phyloP scores from a whole-genome alignment of 1,140 invertebrate species.

The Myzus persicae region DNA sequence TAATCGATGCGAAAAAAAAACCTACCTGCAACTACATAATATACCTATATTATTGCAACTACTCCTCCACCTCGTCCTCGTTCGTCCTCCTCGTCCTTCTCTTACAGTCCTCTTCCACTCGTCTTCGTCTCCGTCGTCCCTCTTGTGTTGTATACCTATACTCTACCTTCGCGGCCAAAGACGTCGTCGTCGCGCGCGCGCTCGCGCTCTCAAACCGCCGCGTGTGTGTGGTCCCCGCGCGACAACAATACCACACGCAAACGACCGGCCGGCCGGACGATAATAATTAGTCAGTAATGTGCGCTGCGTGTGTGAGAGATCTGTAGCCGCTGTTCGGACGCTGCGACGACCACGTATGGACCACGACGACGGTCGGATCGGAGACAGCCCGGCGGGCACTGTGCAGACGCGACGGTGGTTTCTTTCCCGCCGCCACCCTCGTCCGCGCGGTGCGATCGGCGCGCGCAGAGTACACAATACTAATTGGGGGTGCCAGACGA shows the following conservation, averaged over 20 bases:
- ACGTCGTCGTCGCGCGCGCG: constrained; percentile 12
- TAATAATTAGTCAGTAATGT: constrained; percentile 58
- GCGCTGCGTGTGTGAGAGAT: background rate
- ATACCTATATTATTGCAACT: background rate
- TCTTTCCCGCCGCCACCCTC: constrained; percentile 29
- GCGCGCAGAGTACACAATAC: background rate
- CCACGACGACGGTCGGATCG: constrained; percentile 25
- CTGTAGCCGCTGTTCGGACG: background rate
- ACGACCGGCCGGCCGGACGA: background rate
- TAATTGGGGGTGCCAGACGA: constrained; percentile 41
- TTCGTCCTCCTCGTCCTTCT: background rate
- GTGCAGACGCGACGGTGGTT: background rate
- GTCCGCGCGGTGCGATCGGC: background rate
- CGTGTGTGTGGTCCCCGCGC: constrained; percentile 56
- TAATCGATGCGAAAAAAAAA: constrained; percentile 37
- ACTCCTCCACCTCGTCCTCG: background rate
- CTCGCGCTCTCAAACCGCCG: background rate
- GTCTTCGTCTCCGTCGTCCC: background rate
- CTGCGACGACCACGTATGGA: background rate
- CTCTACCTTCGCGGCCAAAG: background rate
- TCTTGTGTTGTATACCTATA: background rate
- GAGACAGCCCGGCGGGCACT: constrained; percentile 51
- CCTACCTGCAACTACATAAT: background rate
- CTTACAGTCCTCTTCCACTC: background rate
- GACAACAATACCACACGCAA: constrained; percentile 57